Conservation (phyloP, 2,888 invertebrate genomes). For the Callyntrura guangdongensis region DNA sequence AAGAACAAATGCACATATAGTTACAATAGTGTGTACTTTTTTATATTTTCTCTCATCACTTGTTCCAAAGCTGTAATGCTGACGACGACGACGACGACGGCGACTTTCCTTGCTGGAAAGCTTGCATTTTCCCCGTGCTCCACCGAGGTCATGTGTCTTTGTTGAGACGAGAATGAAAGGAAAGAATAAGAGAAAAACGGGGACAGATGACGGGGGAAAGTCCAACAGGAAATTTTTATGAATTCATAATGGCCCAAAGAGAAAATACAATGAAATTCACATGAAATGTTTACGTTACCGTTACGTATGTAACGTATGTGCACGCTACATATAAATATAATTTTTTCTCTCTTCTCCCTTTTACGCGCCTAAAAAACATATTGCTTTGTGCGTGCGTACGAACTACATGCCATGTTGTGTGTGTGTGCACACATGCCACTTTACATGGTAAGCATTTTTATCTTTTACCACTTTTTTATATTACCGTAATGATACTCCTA, state of each 20-base stretch:
- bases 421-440: neutral
- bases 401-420: neutral
- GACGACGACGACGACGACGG: too few species aligned
- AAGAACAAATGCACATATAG: neutral
- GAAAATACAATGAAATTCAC: constrained; percentile 16
- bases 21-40: neutral
- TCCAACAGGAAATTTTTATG: constrained; percentile 54
- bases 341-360: neutral
- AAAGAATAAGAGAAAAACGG: neutral
- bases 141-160: constrained; percentile 25
- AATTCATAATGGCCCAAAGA: constrained; percentile 49
- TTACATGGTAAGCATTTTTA: neutral
- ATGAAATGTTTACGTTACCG: neutral
- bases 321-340: neutral
- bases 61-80: neutral
- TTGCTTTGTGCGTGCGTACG: neutral
- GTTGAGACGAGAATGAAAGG: constrained; percentile 1
- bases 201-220: constrained; percentile 54
- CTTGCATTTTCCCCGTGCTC: neutral
- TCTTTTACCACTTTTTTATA: neutral
- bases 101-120: neutral
- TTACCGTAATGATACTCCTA: too few species aligned
- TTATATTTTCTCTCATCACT: neutral
- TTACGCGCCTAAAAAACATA: neutral
- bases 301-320: neutral